Evolutionary conservation across 2,113 vertebrate species (phyloP).

Genomic region (Ochotona curzoniae): DNA sequence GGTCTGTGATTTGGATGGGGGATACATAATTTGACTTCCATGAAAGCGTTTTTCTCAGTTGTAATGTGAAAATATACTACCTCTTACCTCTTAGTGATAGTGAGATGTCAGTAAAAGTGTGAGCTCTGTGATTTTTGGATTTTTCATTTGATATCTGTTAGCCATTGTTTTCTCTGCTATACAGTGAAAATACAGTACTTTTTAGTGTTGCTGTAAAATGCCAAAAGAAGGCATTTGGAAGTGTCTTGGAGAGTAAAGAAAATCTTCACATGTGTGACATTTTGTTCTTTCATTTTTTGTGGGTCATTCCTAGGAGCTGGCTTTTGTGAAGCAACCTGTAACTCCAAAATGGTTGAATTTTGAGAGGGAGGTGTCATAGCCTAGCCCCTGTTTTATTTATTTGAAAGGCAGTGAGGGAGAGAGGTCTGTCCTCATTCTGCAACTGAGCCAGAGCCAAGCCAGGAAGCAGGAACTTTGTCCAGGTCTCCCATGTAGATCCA

Average conservation of each 20-base stretch:
- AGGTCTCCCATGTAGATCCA: no score
- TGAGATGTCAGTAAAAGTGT: neutral
- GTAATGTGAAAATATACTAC: neutral
- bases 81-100: conserved; percentile 4
- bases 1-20: conserved; percentile 17
- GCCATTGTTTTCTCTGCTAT: conserved; percentile 47
- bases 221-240: neutral
- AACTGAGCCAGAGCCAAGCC: no score
- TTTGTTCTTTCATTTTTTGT: conserved; percentile 49
- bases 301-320: neutral
- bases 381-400: conserved; percentile 5
- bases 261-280: neutral
- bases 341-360: neutral
- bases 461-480: no score
- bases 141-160: conserved; percentile 13
- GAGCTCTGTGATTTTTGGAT: neutral
- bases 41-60: neutral
- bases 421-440: no score
- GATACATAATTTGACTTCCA: neutral
- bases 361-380: conserved; percentile 24
- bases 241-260: conserved; percentile 40
- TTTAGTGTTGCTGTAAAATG: conserved; percentile 41
- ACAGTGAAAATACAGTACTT: conserved; percentile 2
- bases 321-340: neutral
- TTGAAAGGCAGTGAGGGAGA: no score